Conservation (phyloP, 2,113 vertebrate species). For the Macroglossus sobrinus region DNA sequence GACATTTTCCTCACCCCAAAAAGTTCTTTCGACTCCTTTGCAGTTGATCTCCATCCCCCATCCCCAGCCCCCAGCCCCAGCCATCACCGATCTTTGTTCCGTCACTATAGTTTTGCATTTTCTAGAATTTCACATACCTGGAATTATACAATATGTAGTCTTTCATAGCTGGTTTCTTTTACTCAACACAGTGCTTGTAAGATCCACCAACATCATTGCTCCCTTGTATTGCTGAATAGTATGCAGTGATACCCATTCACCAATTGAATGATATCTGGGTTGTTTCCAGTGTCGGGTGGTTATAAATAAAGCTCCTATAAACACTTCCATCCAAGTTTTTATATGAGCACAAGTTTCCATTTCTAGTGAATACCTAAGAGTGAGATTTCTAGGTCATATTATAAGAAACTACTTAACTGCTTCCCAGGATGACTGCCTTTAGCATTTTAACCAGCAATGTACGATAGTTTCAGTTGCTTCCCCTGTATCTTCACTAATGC, state of each 20-base stretch:
- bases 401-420: neutral
- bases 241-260: neutral
- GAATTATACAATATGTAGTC: neutral
- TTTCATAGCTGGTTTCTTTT: neutral
- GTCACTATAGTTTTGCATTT: neutral
- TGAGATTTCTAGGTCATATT: neutral
- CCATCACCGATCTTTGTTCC: neutral
- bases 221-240: neutral
- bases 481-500: neutral
- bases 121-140: neutral
- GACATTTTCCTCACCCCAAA: neutral
- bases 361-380: neutral
- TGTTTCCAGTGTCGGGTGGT: neutral
- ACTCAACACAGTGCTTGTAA: neutral
- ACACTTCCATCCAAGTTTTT: neutral
- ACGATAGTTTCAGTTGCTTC: neutral
- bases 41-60: neutral
- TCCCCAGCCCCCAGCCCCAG: neutral
- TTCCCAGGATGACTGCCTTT: neutral
- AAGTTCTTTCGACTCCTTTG: neutral
- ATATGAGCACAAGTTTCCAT: neutral
- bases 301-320: neutral
- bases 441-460: neutral
- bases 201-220: too few species aligned
- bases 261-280: neutral